These are phyloP conservation scores for Channa striata DNA, from an alignment of 2,797 vertebrate species.

Conservation along the genomic window DNA sequence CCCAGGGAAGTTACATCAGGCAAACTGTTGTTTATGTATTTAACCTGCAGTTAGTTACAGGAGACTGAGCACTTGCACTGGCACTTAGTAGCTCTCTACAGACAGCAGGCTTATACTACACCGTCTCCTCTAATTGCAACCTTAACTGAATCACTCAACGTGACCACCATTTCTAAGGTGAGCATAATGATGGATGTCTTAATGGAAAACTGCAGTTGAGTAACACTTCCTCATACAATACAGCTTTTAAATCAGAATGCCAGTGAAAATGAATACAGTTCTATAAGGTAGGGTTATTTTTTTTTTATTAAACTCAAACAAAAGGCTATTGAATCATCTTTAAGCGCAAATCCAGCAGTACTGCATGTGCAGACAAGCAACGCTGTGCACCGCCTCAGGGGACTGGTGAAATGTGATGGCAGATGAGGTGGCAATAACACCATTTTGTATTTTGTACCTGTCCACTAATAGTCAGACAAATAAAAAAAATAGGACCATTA, in stretches of 20 bases:
- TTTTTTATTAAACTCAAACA: slow-evolving; percentile 41
- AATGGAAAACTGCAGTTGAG: slow-evolving; percentile 58
- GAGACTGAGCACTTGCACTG: slow-evolving; percentile 59
- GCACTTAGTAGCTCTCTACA: slow-evolving; percentile 60
- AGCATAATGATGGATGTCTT: slow-evolving; percentile 54
- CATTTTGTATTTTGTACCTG: slow-evolving; percentile 19
- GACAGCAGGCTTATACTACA: slow-evolving; percentile 63
- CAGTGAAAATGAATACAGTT: neutral
- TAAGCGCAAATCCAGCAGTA: slow-evolving; percentile 40
- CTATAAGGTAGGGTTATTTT: slow-evolving; percentile 12
- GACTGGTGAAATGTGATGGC: slow-evolving; percentile 37
- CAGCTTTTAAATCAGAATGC: slow-evolving; percentile 30
- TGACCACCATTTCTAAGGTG: slow-evolving; percentile 55
- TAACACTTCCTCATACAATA: slow-evolving; percentile 46
- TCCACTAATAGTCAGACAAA: slow-evolving; percentile 24
- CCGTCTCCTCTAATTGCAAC: slow-evolving; percentile 67
- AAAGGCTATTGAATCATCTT: slow-evolving; percentile 31
- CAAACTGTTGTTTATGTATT: slow-evolving; percentile 52
- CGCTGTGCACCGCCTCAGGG: slow-evolving; percentile 31
- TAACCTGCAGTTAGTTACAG: slow-evolving; percentile 67
- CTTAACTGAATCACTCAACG: slow-evolving; percentile 61
- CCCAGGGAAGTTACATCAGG: slow-evolving; percentile 43
- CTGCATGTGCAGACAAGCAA: slow-evolving; percentile 52
- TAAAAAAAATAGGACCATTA: neutral
- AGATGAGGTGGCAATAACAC: slow-evolving; percentile 39